Evolutionary conservation across 2,888 invertebrate species (phyloP).

Genomic region (Drosophila cognata): DNA sequence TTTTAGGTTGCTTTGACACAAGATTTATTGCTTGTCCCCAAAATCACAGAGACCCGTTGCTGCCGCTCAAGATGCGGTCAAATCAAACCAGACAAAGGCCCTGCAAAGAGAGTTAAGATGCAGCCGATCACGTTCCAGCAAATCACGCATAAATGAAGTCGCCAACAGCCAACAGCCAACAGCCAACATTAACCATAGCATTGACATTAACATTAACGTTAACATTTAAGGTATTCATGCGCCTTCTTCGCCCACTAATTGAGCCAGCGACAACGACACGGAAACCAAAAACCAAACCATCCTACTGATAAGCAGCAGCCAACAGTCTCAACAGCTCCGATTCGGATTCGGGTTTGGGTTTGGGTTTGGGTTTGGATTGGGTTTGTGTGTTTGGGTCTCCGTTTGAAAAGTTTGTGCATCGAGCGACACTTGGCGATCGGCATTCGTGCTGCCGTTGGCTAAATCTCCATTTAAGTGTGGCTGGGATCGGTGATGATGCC

Average conservation of each 20-base stretch:
- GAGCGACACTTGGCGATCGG: constrained; percentile 45
- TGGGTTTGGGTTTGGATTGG: background rate
- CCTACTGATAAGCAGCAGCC: constrained; percentile 48
- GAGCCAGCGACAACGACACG: constrained; percentile 66
- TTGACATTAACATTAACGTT: constrained; percentile 52
- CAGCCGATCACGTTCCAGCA: constrained; percentile 65
- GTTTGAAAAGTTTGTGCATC: constrained; percentile 45
- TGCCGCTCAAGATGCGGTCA: constrained; percentile 42
- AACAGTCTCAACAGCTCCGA: constrained; percentile 5
- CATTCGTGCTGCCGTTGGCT: constrained; percentile 56
- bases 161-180: constrained; percentile 24
- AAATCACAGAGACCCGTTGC: constrained; percentile 64
- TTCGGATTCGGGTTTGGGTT: background rate
- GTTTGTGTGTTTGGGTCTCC: background rate
- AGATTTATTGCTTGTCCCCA: constrained; percentile 82
- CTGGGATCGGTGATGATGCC: constrained; percentile 56
- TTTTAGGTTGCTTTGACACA: constrained; percentile 58
- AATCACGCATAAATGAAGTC: constrained; percentile 72
- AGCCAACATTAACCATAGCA: constrained; percentile 35
- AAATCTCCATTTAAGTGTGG: constrained; percentile 77
- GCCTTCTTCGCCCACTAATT: constrained; percentile 81
- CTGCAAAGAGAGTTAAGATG: constrained; percentile 19
- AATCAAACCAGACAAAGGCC: constrained; percentile 49
- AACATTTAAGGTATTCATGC: constrained; percentile 76
- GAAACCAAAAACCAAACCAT: constrained; percentile 20